Evolutionary conservation across 53 echinoderm and acorn worm species (phyloP), one percentile per base, ranked within the genome.

Genomic region (Echinometra lucunter): DNA sequence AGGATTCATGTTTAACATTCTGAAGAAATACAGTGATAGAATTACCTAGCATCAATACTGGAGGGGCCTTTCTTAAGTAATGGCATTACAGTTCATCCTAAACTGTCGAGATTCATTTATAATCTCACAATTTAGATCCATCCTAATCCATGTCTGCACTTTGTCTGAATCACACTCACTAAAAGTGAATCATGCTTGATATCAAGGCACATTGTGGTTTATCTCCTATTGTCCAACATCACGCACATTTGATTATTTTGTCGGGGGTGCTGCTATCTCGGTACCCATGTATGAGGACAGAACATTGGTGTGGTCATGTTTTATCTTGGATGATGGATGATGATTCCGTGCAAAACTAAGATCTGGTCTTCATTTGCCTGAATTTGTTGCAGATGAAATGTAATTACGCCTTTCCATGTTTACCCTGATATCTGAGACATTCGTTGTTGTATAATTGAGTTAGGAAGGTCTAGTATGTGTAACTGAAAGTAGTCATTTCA

Each of bases 191-290:
- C 85, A 85, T 53, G 81, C 17, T 21, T 23, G 15, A 42, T 44
- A 81, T 81, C 81, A 42, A 21, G 16, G 17, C 47, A 49, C 53
- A 85, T 53, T 85, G 85, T 85, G 85, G 85, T 85, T 45, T 10
- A 85, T 85, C 49, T 85, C 49, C 85, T 85, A 85, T 85, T 85
- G 85, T 85, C 45, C 85, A 11, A 49, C 85, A 45, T 85, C 85
- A 85, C 85, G 85, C 85, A 85, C 49, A 85, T 85, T n/a, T 47
- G 85, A 85, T 85, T 85, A 85, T 49, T 85, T 49, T 85, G 85
- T 45, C 28, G 53, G 42, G n/a, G 38, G 78, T 18, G 19, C 78
- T 42, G 23, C 42, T 18, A 17, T 42, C 78, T 78, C 11, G 30
- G 7, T 32, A 34, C 63, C 63, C 1, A 30, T 69, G 69, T 56